Base-by-base conservation (phyloP, 2,888 invertebrate genomes). In the Papilio protenor region DNA sequence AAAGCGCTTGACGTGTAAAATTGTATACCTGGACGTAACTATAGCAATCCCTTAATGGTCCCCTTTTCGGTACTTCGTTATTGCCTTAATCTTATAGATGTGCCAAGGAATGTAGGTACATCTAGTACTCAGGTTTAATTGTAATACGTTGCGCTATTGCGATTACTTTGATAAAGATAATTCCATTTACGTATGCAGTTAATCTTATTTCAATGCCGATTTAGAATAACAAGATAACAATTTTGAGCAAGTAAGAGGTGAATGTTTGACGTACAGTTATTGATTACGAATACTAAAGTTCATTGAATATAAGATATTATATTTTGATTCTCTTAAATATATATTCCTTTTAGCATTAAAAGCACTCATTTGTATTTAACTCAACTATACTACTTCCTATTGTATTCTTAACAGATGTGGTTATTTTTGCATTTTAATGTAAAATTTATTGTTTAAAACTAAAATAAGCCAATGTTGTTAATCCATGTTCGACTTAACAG, bases 121-220 rank as follows among this genome's bases (percentile, higher is more conserved):
- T n/a, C n/a, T n/a, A n/a, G n/a, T n/a, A n/a, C n/a, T n/a, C n/a
- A n/a, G 11, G 11, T 69, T 45, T 69, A 45, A 69, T 69, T 66
- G 40, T 6, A 27, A 64, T n/a, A 66, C 45, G 12, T 69, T 40
- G 45, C 12, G 45, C 12, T 45, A 45, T 69, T 21, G 66, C 66
- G 45, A 45, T 45, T 40, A 11, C 64, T 18, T 66, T 69, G 45
- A 69, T 69, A 69, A 69, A 45, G 45, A 69, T 69, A 69, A 69
- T 69, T 69, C 66, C 66, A 45, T 69, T 69, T 69, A 69, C 66
- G 66, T 45, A 33, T 45, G 66, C 45, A 69, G 40, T 40, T 69
- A 69, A 69, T 69, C 66, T 69, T 69, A 45, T 69, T 45, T 69
- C 66, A 69, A 4, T 45, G 18, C 21, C 21, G 66, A 69, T 69